Base-by-base conservation (phyloP, 2,888 invertebrate species). In the Cyrtodaria siliqua region DNA sequence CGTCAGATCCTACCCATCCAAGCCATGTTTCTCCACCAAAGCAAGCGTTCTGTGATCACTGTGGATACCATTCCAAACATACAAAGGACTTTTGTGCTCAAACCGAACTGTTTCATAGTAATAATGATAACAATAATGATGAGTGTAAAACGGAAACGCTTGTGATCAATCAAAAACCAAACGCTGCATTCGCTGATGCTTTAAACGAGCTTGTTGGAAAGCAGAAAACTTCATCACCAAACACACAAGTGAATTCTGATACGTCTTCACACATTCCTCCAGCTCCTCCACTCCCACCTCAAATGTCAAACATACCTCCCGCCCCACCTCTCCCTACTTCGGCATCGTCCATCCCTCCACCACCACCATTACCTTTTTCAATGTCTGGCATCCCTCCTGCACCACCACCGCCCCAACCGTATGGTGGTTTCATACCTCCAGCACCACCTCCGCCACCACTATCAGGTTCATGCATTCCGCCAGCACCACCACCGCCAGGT, bases 401-500 rank as follows among this genome's bases (percentile, higher is more conserved):
- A 60, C 94, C 93, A 33, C 93, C 93, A 9, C 71, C 78, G 24
- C 57, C 93, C 55, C 92, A 93, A 47, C 91, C 91, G 44, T 91
- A 92, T 84, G 23, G 38, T 0, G 49, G 74, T 79, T n/a, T n/a
- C n/a, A 8, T 66, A 16, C 59, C 79, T 12, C 79, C 84, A 38
- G 81, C 87, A n/a, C 85, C 89, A 16, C 88, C 88, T 0, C 89
- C 89, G 42, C 87, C 94, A 52, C 94, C 20, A 57, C 76, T 23
- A 53, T 94, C 0, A 94, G 93, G 62, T 93, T 93, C 49, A 93
- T 93, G 44, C 18, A 57, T 59, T 38, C 90, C 91, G 12, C 87
- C 86, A 23, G 88, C 88, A 20, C 90, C 82, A 20, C 85, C 86
- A 23, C 89, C 79, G 0, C 60, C 67, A 23, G 68, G 75, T 71